Evolutionary conservation across 2,113 vertebrate species (phyloP).

Genomic region (Plecturocebus donacophilus): DNA sequence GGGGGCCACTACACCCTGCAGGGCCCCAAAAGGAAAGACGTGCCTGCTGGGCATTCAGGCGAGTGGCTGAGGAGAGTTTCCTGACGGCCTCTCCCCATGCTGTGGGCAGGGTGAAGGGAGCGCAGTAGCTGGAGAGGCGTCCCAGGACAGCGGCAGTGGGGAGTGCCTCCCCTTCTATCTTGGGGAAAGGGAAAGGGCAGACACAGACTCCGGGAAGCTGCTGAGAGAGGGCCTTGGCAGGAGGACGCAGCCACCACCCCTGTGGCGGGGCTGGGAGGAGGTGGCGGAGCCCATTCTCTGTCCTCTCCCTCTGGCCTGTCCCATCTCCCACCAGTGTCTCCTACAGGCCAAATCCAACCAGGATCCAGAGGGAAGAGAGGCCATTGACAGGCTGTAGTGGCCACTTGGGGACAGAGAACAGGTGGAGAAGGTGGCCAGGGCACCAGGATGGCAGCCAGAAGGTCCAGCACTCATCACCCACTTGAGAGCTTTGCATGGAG

Average conservation of each 20-base stretch:
- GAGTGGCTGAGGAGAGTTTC: background rate
- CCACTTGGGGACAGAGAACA: background rate
- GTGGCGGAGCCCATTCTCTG: fast-evolving
- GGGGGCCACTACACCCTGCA: fast-evolving
- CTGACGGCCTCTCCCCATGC: fast-evolving
- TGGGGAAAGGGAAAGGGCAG: background rate
- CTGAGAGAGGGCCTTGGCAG: background rate
- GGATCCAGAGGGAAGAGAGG: background rate
- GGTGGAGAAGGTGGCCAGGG: background rate
- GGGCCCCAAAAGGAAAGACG: background rate
- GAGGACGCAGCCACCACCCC: fast-evolving
- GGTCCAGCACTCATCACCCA: fast-evolving
- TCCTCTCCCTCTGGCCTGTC: background rate
- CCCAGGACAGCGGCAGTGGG: background rate
- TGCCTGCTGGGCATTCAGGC: too few species aligned
- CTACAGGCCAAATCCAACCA: background rate
- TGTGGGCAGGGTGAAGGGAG: background rate
- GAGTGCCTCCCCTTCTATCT: too few species aligned
- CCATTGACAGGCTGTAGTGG: background rate
- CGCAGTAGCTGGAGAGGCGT: background rate
- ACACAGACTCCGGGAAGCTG: too few species aligned
- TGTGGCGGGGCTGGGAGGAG: fast-evolving
- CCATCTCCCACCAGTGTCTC: background rate
- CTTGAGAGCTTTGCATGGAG: fast-evolving
- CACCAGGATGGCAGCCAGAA: too few species aligned